A percentile compares a stretch with the other conserved stretches of the same genome.
These are phyloP conservation scores for Nasua narica DNA, from an alignment of 2,797 vertebrate genomes.

Conservation along the genomic window DNA sequence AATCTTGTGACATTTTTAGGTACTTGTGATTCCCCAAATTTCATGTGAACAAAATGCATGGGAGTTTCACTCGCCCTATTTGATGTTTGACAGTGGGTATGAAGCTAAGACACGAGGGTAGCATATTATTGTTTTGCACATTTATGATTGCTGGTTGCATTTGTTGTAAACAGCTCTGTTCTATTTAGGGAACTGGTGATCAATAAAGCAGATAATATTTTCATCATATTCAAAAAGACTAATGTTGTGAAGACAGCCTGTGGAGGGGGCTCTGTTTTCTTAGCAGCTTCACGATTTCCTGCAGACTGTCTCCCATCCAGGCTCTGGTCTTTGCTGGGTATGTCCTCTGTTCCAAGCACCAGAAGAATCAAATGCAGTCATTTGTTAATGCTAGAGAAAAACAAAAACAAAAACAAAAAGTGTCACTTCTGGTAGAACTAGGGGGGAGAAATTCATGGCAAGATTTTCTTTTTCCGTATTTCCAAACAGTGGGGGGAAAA, in stretches of 20 bases:
- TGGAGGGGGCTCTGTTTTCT: conserved; percentile 67
- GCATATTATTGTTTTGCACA: background rate
- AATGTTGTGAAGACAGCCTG: conserved; percentile 42
- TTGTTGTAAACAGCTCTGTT: conserved; percentile 45
- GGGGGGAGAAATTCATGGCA: conserved; percentile 27
- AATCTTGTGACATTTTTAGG: background rate
- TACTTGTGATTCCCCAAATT: background rate
- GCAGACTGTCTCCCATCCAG: conserved; percentile 41
- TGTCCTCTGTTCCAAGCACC: conserved; percentile 44
- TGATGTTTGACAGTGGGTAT: background rate
- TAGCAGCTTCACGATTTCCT: conserved; percentile 69
- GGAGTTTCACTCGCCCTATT: background rate
- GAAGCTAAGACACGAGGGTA: background rate
- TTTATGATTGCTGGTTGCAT: background rate
- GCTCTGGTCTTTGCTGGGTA: conserved; percentile 24
- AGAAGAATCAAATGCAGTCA: conserved; percentile 26
- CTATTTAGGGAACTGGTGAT: conserved; percentile 52
- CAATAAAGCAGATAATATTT: conserved; percentile 63
- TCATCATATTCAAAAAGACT: conserved; percentile 52
- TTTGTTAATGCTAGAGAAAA: background rate
- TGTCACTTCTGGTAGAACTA: conserved; percentile 62
- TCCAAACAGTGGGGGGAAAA: conserved; percentile 74
- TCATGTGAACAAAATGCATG: background rate
- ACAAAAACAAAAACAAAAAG: background rate
- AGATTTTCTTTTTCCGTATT: conserved; percentile 69